A percentile compares a stretch with the other conserved stretches of the same genome.
These are phyloP conservation scores for Botia almorhae DNA, from an alignment of 2,797 vertebrate genomes.

Conservation along the genomic window DNA sequence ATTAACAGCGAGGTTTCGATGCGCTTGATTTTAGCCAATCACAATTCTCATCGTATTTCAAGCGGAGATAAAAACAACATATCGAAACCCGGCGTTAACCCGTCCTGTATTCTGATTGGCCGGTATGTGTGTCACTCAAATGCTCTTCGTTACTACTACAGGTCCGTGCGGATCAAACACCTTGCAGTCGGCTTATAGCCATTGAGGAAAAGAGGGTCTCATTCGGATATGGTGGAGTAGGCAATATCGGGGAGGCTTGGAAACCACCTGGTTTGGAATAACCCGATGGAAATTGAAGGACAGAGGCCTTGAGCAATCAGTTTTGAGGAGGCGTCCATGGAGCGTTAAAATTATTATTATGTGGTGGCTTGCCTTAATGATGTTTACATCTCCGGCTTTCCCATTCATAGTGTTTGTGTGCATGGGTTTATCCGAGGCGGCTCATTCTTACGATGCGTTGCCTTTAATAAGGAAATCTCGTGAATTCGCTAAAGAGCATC, in stretches of 20 bases:
- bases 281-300: constrained; percentile 55
- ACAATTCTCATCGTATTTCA: constrained; percentile 7
- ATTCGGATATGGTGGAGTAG: constrained; percentile 54
- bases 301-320: constrained; percentile 62
- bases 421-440: constrained; percentile 73
- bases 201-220: constrained; percentile 53
- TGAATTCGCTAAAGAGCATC: constrained; percentile 63
- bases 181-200: constrained; percentile 59
- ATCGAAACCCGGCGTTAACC: background rate
- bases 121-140: constrained; percentile 10
- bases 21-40: constrained; percentile 42
- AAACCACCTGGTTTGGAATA: constrained; percentile 48
- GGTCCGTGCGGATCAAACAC: constrained; percentile 54
- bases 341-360: constrained; percentile 80
- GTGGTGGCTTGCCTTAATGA: constrained; percentile 76
- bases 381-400: constrained; percentile 73
- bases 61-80: constrained; percentile 25
- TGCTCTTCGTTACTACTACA: constrained; percentile 28
- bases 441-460: constrained; percentile 75
- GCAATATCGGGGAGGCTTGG: constrained; percentile 33
- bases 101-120: constrained; percentile 47
- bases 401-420: constrained; percentile 72
- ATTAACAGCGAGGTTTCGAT: constrained; percentile 1
- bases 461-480: constrained; percentile 69
- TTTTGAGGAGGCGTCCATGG: constrained; percentile 74